Evolutionary conservation across 2,888 invertebrate genomes (phyloP).

Genomic region (Dorcus hopei): DNA sequence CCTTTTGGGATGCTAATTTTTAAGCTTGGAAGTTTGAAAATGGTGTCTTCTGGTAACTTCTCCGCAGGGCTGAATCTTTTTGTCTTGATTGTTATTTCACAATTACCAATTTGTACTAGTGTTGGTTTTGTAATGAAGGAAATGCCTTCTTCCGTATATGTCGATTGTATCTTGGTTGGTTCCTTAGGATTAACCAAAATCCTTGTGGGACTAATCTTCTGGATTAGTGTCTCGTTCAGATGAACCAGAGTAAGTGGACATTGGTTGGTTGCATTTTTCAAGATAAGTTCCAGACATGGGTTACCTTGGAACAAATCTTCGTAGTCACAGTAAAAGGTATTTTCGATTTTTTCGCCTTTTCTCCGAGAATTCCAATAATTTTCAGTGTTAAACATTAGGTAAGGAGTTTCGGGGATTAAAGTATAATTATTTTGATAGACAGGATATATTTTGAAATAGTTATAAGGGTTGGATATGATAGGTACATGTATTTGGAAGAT

Average conservation of each 20-base stretch:
- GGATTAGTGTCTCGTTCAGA: not conserved
- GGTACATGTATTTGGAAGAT: conserved; percentile 12
- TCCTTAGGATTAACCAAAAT: conserved; percentile 1
- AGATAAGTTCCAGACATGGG: not conserved
- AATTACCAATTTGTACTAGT: not conserved
- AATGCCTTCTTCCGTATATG: not conserved
- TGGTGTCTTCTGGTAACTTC: not conserved
- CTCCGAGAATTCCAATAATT: conserved; percentile 4
- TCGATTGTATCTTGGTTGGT: not conserved
- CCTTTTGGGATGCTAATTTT: not conserved
- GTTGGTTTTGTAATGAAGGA: not conserved
- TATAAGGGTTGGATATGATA: conserved; percentile 2
- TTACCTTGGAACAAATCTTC: not conserved
- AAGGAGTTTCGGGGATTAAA: conserved; percentile 4
- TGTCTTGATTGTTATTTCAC: not conserved
- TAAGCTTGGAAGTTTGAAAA: conserved; percentile 1
- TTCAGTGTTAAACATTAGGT: conserved; percentile 5
- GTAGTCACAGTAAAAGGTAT: not conserved
- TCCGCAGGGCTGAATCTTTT: not conserved
- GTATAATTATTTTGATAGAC: conserved; percentile 6
- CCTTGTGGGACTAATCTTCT: not conserved
- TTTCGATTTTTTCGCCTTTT: not conserved
- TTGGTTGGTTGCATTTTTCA: not conserved
- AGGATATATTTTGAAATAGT: conserved; percentile 3
- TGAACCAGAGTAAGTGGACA: not conserved